phyloP scores from a whole-genome alignment of 1,140 invertebrate species.

The Drosophila arizonae region DNA sequence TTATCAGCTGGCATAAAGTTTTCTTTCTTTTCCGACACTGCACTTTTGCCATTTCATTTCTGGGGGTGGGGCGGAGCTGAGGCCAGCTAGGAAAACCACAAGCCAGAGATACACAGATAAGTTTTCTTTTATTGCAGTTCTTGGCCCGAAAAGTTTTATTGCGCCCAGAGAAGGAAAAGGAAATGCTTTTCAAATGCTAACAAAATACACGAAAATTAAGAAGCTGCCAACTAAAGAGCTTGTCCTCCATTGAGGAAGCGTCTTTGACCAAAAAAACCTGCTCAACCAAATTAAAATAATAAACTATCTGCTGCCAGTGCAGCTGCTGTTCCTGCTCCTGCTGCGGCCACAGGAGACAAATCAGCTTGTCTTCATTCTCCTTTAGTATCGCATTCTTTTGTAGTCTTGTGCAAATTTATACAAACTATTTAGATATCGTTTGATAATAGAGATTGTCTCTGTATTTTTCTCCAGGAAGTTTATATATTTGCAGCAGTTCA shows the following conservation, averaged over 20 bases:
- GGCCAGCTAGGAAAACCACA: constrained; percentile 8
- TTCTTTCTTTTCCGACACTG: constrained; percentile 45
- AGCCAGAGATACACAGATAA: constrained; percentile 52
- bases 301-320: constrained; percentile 45
- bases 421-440: constrained; percentile 26
- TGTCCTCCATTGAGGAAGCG: constrained; percentile 63
- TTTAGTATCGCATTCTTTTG: constrained; percentile 27
- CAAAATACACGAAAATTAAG: constrained; percentile 67
- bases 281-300: constrained; percentile 73
- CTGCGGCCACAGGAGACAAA: constrained; percentile 7
- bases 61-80: not conserved
- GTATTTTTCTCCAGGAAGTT: not conserved
- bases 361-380: constrained; percentile 38
- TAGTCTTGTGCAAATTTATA: constrained; percentile 10
- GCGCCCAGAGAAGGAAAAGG: constrained; percentile 63
- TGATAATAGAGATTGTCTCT: constrained; percentile 7
- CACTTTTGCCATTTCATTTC: constrained; percentile 24
- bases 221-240: constrained; percentile 57
- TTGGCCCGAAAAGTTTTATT: constrained; percentile 70
- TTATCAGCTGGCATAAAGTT: constrained; percentile 79
- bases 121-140: constrained; percentile 78
- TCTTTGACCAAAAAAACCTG: constrained; percentile 47
- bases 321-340: constrained; percentile 43
- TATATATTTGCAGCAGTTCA: not conserved
- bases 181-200: constrained; percentile 62